A percentile compares a stretch with the other conserved stretches of the same genome.
These are phyloP conservation scores for Gymnocephalus cernua DNA, from an alignment of 2,113 vertebrate genomes.

Conservation along the genomic window DNA sequence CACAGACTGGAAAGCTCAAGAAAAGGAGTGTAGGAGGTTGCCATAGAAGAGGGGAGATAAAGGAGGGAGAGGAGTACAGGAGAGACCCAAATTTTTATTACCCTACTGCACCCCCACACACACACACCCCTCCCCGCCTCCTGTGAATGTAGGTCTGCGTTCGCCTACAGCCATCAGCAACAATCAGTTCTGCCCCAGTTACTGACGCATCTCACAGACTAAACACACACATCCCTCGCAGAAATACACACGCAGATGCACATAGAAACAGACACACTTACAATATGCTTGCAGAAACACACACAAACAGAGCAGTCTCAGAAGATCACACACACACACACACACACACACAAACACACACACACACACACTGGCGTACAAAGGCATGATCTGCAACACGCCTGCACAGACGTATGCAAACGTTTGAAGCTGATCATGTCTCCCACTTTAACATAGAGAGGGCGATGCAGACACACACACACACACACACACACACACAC, in stretches of 20 bases:
- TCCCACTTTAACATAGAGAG: not conserved
- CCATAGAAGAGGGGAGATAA: constrained; percentile 8
- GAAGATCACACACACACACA: constrained; percentile 7
- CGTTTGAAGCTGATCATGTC: constrained; percentile 14
- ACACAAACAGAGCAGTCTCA: constrained; percentile 1
- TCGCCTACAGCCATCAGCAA: constrained; percentile 85
- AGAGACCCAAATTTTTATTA: constrained; percentile 57
- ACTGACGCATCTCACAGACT: constrained; percentile 72
- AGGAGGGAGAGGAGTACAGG: constrained; percentile 32
- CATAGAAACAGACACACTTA: constrained; percentile 24
- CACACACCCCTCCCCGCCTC: not conserved
- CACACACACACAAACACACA: not conserved
- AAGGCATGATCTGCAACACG: not conserved
- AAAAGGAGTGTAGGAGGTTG: not conserved
- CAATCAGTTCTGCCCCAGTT: constrained; percentile 93
- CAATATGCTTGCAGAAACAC: constrained; percentile 42
- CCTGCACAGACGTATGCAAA: constrained; percentile 21
- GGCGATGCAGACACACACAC: not conserved
- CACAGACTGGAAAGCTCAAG: not conserved
- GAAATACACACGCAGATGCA: constrained; percentile 13
- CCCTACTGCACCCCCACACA: constrained; percentile 19
- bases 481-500: not conserved
- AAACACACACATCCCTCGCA: constrained; percentile 55
- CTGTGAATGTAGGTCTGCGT: constrained; percentile 85
- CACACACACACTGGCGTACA: constrained; percentile 5